A percentile compares a stretch with the other conserved stretches of the same genome.
phyloP scores from a whole-genome alignment of 2,113 vertebrate genomes.

The Oceanodroma tethys region DNA sequence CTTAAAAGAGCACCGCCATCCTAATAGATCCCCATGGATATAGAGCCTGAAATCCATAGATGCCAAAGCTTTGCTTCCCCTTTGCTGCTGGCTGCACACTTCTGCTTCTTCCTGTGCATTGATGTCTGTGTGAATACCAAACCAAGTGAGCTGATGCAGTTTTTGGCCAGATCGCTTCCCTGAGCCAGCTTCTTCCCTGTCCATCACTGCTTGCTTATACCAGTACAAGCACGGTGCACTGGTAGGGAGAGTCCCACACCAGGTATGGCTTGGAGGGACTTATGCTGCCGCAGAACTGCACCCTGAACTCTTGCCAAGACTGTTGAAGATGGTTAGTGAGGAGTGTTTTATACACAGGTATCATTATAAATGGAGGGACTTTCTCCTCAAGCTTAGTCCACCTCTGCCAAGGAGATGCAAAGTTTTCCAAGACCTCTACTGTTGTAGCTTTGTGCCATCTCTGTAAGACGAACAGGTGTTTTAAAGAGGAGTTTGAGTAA shows the following conservation, averaged over 20 bases:
- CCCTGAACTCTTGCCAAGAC: background rate
- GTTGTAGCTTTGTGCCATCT: background rate
- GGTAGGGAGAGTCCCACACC: background rate
- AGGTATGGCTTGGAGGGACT: background rate
- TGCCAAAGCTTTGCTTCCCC: background rate
- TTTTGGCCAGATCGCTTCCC: background rate
- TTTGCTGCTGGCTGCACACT: background rate
- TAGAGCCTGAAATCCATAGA: background rate
- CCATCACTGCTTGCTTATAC: background rate
- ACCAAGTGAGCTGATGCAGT: background rate
- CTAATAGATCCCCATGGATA: background rate
- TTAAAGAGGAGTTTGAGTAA: background rate
- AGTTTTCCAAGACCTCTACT: background rate
- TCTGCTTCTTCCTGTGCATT: background rate
- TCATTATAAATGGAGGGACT: background rate
- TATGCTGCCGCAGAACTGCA: background rate
- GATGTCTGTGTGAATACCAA: background rate
- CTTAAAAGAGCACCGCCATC: background rate
- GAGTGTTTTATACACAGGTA: background rate
- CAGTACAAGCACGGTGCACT: background rate
- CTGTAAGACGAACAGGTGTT: background rate
- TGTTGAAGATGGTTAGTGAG: background rate
- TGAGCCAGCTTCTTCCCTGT: background rate
- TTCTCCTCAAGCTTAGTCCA: background rate
- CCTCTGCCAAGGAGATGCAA: background rate